Evolutionary conservation across 2,797 vertebrate species (phyloP).

Genomic region (Alcedo quadribrachys): DNA sequence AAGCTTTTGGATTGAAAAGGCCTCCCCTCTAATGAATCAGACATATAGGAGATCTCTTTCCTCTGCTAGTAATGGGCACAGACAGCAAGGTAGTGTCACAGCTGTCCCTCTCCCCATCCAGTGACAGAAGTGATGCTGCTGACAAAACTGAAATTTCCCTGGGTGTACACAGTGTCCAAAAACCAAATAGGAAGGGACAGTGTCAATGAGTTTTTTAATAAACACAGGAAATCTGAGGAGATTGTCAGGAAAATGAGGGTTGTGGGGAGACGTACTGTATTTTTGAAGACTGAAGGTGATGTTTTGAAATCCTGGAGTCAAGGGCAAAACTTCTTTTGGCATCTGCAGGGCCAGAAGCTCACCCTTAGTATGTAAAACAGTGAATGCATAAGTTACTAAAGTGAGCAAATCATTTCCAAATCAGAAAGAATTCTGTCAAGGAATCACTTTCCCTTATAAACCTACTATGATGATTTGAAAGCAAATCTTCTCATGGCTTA

Average conservation of each 20-base stretch:
- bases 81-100: background rate
- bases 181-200: constrained; percentile 17
- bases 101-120: background rate
- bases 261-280: background rate
- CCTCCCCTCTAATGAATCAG: background rate
- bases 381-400: background rate
- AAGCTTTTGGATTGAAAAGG: background rate
- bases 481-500: background rate
- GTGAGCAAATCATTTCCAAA: background rate
- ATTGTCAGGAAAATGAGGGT: background rate
- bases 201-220: background rate
- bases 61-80: background rate
- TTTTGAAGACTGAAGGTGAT: background rate
- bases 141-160: background rate
- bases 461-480: background rate
- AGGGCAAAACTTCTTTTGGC: background rate
- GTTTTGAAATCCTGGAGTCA: background rate
- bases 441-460: background rate
- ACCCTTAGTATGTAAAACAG: background rate
- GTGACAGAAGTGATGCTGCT: background rate
- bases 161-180: background rate
- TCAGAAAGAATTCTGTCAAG: background rate
- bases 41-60: background rate
- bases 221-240: background rate
- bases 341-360: background rate